Evolutionary conservation across 2,888 invertebrate genomes (phyloP).

Genomic region (Synergus umbraculus): DNA sequence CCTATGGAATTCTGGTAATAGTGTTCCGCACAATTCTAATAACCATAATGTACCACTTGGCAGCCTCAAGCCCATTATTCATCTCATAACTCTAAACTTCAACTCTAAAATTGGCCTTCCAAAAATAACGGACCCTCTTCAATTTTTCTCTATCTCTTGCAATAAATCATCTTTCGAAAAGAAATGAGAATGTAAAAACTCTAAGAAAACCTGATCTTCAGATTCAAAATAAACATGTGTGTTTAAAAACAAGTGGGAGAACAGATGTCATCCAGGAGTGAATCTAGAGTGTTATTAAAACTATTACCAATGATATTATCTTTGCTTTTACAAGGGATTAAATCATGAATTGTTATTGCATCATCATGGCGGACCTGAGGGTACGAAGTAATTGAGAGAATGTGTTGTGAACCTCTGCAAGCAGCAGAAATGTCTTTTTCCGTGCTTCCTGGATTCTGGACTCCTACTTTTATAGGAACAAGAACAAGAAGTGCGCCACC

Average conservation of each 20-base stretch:
- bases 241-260: not conserved
- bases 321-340: not conserved
- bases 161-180: not conserved
- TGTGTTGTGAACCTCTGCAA: conserved; percentile 16
- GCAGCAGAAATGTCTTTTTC: conserved; percentile 31
- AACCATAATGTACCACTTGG: conserved; percentile 11
- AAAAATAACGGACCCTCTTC: conserved; percentile 22
- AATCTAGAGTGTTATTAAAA: conserved; percentile 1
- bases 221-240: not conserved
- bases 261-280: not conserved
- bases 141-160: not conserved
- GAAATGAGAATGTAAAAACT: not conserved
- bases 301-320: not conserved
- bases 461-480: conserved; percentile 36
- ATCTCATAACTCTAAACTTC: not conserved
- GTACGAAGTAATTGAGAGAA: conserved; percentile 10
- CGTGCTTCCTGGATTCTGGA: conserved; percentile 30
- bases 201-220: not conserved
- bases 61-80: conserved; percentile 14
- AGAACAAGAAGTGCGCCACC: conserved; percentile 44
- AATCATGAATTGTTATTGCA: conserved; percentile 10
- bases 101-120: conserved; percentile 21
- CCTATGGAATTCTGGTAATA: not conserved
- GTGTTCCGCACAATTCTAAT: not conserved
- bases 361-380: conserved; percentile 5